These are phyloP conservation scores for Heliconius melpomene DNA, from an alignment of 1,140 invertebrate species.

Conservation along the genomic window DNA sequence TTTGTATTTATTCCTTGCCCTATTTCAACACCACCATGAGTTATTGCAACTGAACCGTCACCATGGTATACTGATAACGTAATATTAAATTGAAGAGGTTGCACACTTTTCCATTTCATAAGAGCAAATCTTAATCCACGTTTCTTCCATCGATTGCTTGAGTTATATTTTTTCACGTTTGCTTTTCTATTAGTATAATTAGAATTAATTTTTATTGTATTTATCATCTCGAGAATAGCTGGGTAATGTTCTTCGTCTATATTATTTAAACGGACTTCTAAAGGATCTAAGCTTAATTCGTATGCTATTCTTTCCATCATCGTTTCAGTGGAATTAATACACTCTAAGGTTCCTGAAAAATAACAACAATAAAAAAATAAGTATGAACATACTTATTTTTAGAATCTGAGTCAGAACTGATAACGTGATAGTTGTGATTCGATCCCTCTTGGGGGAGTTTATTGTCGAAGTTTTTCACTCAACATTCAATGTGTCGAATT, in stretches of 20 bases:
- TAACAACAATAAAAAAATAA: not conserved
- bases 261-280: slow-evolving; percentile 20
- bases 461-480: too few relatives aligned
- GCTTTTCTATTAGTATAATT: slow-evolving; percentile 16
- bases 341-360: slow-evolving; percentile 15
- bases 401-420: too few relatives aligned
- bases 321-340: slow-evolving; percentile 6
- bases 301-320: slow-evolving; percentile 30
- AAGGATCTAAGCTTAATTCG: slow-evolving; percentile 24
- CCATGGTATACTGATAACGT: slow-evolving; percentile 86
- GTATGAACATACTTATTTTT: not conserved
- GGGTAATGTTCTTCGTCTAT: slow-evolving; percentile 11
- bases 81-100: slow-evolving; percentile 81
- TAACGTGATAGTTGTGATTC: too few relatives aligned
- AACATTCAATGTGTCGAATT: too few relatives aligned
- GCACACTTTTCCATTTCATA: slow-evolving; percentile 83
- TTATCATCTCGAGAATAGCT: slow-evolving; percentile 20
- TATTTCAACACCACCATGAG: slow-evolving; percentile 91
- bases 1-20: slow-evolving; percentile 91
- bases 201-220: slow-evolving; percentile 6
- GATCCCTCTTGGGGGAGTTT: too few relatives aligned
- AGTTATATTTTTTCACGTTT: slow-evolving; percentile 18
- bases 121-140: slow-evolving; percentile 85
- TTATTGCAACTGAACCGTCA: slow-evolving; percentile 88
- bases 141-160: slow-evolving; percentile 19